Evolutionary conservation across 2,113 vertebrate species (phyloP).

Genomic region (Thalassarche chlororhynchos): DNA sequence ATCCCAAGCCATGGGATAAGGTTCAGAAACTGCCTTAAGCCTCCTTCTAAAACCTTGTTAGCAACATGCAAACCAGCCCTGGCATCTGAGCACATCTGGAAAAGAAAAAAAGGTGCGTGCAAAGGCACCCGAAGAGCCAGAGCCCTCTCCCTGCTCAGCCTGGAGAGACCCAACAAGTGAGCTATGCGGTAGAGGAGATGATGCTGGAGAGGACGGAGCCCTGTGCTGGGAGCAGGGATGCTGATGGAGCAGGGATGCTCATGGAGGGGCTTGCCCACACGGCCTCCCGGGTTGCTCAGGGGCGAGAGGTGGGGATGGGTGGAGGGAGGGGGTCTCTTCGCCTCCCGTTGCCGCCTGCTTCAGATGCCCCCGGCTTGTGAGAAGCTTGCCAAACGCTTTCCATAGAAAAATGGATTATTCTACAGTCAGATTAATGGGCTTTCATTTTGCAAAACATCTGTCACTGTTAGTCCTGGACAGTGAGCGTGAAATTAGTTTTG

Average conservation of each 20-base stretch:
- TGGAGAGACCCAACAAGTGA: not conserved
- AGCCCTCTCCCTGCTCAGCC: not conserved
- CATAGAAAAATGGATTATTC: constrained; percentile 77
- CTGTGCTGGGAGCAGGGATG: not conserved
- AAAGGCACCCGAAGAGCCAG: not conserved
- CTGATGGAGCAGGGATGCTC: not conserved
- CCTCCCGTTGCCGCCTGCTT: not conserved
- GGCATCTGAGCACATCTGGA: not conserved
- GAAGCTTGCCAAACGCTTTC: constrained; percentile 61
- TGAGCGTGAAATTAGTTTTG: constrained; percentile 81
- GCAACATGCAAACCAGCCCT: not conserved
- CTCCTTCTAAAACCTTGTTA: not conserved
- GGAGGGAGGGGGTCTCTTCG: not conserved
- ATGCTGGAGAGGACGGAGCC: not conserved
- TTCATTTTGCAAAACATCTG: constrained; percentile 81
- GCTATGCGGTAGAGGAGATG: not conserved
- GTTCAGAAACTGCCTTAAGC: not conserved
- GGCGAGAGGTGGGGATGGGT: not conserved
- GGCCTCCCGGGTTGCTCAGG: not conserved
- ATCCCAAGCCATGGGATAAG: not conserved
- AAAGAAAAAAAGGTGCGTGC: not conserved
- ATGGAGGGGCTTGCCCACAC: not conserved
- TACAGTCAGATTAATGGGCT: constrained; percentile 81
- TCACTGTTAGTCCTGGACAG: constrained; percentile 80
- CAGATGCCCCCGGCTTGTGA: not conserved